These are phyloP conservation scores for Cyprinus carpio DNA, from an alignment of 2,113 vertebrate genomes.

Conservation along the genomic window DNA sequence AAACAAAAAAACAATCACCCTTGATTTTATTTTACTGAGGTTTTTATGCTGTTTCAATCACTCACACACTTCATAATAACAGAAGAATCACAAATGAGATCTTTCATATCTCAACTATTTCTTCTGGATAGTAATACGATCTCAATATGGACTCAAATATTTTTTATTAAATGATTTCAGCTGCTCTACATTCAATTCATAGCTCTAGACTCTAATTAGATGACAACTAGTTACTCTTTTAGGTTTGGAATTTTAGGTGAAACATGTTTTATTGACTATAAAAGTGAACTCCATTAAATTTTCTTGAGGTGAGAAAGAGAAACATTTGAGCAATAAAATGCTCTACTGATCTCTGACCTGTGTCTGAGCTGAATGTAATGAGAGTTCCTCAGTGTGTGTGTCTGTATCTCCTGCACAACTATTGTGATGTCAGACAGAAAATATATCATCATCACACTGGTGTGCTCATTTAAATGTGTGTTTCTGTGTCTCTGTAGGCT, in stretches of 20 bases:
- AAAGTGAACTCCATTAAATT: not conserved
- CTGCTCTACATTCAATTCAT: not conserved
- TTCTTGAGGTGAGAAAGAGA: not conserved
- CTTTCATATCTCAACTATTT: not conserved
- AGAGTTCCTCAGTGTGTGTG: not conserved
- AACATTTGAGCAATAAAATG: not conserved
- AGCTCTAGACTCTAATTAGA: too few relatives aligned
- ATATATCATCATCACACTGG: not conserved
- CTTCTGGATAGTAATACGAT: not conserved
- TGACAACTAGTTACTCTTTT: too few relatives aligned
- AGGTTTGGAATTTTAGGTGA: too few relatives aligned
- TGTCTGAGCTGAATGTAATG: not conserved
- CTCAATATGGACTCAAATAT: not conserved
- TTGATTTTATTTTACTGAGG: not conserved
- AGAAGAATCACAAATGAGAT: not conserved
- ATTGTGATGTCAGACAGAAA: too few relatives aligned
- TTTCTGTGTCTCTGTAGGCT: conserved; percentile 73
- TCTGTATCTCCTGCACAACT: not conserved
- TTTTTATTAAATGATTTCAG: not conserved
- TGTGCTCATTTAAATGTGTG: conserved; percentile 13
- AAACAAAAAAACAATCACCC: not conserved
- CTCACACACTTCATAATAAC: not conserved
- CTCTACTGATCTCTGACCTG: not conserved
- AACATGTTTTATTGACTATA: too few relatives aligned
- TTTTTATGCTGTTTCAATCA: not conserved